Evolutionary conservation across 2,113 vertebrate species (phyloP).

Genomic region (Leucopternis melanops): DNA sequence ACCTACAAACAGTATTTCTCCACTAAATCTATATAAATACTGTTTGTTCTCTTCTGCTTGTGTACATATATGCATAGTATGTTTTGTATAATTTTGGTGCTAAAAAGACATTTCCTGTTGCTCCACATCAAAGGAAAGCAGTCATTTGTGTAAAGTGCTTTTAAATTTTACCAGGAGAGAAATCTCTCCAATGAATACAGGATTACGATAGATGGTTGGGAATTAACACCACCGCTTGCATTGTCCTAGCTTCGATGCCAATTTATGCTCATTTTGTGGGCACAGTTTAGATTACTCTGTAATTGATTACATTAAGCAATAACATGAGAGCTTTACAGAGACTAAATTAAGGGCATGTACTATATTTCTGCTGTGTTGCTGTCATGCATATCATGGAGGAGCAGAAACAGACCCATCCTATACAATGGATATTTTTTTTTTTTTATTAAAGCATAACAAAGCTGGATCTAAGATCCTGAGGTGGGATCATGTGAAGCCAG

Average conservation of each 20-base stretch:
- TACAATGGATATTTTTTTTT: neutral
- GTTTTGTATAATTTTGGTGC: neutral
- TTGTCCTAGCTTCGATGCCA: slow-evolving; percentile 24
- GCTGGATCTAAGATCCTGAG: neutral
- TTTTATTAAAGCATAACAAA: neutral
- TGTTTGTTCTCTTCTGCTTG: neutral
- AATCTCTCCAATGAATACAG: neutral
- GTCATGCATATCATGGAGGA: neutral
- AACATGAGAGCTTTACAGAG: slow-evolving; percentile 31
- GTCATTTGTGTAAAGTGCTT: neutral
- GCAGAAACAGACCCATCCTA: neutral
- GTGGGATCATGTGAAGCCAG: neutral
- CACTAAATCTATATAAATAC: neutral
- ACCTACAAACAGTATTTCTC: neutral
- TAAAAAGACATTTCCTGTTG: neutral
- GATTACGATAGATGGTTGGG: neutral
- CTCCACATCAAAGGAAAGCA: neutral
- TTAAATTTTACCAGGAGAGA: slow-evolving; percentile 1
- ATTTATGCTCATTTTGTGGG: slow-evolving; percentile 48
- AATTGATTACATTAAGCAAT: slow-evolving; percentile 58
- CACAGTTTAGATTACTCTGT: slow-evolving; percentile 44
- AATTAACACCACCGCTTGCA: slow-evolving; percentile 3
- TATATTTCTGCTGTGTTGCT: slow-evolving; percentile 24
- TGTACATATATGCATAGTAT: neutral
- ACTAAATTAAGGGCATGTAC: slow-evolving; percentile 46